Percentiles rank a stretch among this genome's conserved stretches.
phyloP scores from a whole-genome alignment of 2,797 vertebrate genomes.

The Propithecus deckenii region DNA sequence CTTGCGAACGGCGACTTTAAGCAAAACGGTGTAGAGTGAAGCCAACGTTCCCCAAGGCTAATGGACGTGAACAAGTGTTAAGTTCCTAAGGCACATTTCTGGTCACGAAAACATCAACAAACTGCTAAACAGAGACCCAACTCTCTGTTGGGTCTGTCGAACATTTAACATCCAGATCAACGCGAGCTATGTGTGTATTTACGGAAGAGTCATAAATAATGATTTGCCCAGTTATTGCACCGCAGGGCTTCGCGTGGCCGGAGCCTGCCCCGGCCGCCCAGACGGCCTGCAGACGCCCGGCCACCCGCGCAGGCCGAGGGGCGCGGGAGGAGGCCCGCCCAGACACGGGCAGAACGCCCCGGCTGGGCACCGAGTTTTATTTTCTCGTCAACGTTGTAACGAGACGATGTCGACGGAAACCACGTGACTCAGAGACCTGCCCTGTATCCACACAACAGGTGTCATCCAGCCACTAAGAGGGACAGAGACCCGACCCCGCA shows the following conservation, averaged over 20 bases:
- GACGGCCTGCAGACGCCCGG: too few species aligned
- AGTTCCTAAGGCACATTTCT: background rate
- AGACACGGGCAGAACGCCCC: too few species aligned
- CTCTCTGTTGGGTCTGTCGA: too few species aligned
- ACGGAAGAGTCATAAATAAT: too few species aligned
- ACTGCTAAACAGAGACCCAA: background rate
- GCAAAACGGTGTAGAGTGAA: background rate
- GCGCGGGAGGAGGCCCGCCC: too few species aligned
- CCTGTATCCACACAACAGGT: rapidly evolving
- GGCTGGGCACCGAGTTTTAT: too few species aligned
- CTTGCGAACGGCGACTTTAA: background rate
- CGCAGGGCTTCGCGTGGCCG: background rate
- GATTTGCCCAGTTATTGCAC: too few species aligned
- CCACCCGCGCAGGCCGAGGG: too few species aligned
- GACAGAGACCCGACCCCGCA: too few species aligned
- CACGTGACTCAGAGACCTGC: too few species aligned
- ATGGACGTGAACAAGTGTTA: background rate
- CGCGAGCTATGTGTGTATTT: background rate
- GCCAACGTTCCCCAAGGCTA: background rate
- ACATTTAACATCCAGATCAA: background rate
- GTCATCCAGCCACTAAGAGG: background rate
- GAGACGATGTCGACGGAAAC: too few species aligned
- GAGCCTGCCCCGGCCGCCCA: background rate
- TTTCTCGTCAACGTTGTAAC: too few species aligned
- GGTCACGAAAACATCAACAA: background rate